Evolutionary conservation across 2,888 invertebrate species (phyloP), one percentile per base, ranked within the genome.

Genomic region (Cerceris ruficornis): DNA sequence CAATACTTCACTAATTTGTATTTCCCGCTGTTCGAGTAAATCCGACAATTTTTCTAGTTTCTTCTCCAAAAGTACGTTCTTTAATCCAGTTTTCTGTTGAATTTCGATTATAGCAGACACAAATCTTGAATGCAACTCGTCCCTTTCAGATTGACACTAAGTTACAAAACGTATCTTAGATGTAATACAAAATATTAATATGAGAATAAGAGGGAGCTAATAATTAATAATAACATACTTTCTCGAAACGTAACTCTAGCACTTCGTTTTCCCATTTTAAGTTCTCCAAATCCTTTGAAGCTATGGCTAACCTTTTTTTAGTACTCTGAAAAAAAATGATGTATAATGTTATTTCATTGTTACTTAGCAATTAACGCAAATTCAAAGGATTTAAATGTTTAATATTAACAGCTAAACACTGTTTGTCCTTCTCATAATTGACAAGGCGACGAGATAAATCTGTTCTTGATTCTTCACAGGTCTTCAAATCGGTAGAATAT

Each of bases 391-490:
- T 28, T 28, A 28, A 2, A 28, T 28, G 4, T 28, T 5, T 41
- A 39, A 62, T 79, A 92, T 93, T 93, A 83, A 95, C 95, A 78
- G 93, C 93, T 80, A 97, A 93, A 58, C 96, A 95, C 80, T 95
- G 94, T 89, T 97, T 97, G 91, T 98, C 97, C 82, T 97, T 96
- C 77, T 97, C 96, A 86, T 97, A 97, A 91, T 97, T 96, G n/a
- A 95, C 94, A 89, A 98, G 94, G 89, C 96, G 96, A 73, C 96
- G 94, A 81, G 95, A 95, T 77, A 96, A 93, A 76, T 97, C 96
- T 39, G 94, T 94, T 8, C 96, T 95, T 85, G 97, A 96, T 52
- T 94, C 93, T 73, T 95, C 94, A 0, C 97, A 96, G 62, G 94
- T 94, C 88, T 95, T 95, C 15, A 97, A 92, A 0, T 98, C 97